A percentile compares a stretch with the other conserved stretches of the same genome.
These are phyloP conservation scores for Drosophila chauvacae DNA, from an alignment of 1,140 invertebrate genomes.

Conservation along the genomic window DNA sequence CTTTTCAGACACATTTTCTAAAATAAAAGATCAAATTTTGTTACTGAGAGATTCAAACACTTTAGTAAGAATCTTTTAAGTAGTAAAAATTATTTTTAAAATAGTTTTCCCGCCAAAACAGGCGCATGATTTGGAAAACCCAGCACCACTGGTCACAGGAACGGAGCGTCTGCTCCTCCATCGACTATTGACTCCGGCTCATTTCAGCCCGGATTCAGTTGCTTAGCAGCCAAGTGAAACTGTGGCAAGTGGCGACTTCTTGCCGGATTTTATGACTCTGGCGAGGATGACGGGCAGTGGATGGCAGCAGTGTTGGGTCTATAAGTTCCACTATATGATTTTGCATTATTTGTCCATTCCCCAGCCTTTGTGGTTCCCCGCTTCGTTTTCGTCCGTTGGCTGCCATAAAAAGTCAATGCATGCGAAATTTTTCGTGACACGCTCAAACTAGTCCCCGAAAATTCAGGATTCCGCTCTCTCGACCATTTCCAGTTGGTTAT, in stretches of 20 bases:
- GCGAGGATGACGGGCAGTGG: conserved; percentile 5
- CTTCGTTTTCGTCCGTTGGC: conserved; percentile 14
- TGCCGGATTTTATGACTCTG: conserved; percentile 79
- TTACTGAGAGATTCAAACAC: too few species aligned
- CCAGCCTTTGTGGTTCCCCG: conserved; percentile 21
- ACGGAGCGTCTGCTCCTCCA: background rate
- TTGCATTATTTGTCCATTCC: conserved; percentile 76
- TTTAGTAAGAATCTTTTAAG: too few species aligned
- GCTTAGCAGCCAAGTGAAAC: conserved; percentile 75
- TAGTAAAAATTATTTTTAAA: background rate
- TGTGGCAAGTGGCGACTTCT: conserved; percentile 80
- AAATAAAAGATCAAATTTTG: too few species aligned
- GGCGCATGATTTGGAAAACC: background rate
- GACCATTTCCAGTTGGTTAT: conserved; percentile 57
- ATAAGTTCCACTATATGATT: conserved; percentile 76
- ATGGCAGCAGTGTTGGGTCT: conserved; percentile 19
- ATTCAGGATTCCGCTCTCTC: conserved; percentile 25
- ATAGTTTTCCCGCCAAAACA: background rate
- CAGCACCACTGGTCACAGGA: conserved; percentile 18
- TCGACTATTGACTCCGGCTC: conserved; percentile 20
- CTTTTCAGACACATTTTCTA: too few species aligned
- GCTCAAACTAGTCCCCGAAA: conserved; percentile 63
- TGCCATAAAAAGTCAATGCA: conserved; percentile 83
- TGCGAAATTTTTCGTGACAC: conserved; percentile 79
- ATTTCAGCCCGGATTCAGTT: conserved; percentile 60